These are phyloP conservation scores for Periphyllus acericola DNA, from an alignment of 2,888 invertebrate species.

Conservation along the genomic window DNA sequence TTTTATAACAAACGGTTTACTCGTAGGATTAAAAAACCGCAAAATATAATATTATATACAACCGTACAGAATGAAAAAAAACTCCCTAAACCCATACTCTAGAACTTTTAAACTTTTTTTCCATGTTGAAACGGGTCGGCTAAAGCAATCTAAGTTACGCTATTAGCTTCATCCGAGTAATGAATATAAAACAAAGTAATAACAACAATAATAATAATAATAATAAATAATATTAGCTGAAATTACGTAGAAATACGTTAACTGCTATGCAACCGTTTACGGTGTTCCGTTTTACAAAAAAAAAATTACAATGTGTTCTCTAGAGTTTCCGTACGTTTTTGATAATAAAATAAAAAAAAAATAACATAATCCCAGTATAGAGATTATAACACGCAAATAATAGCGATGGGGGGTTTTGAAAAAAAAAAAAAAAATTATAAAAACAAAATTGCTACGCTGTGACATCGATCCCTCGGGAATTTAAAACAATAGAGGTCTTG, in stretches of 20 bases:
- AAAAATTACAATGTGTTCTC: neutral
- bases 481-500: conserved; percentile 33
- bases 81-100: no score
- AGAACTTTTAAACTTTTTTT: neutral
- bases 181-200: neutral
- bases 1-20: no score
- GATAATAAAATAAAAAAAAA: neutral
- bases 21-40: no score
- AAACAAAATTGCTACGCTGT: conserved; percentile 1
- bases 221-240: neutral
- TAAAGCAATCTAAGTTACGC: neutral
- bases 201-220: neutral
- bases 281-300: neutral
- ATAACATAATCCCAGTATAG: neutral
- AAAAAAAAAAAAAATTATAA: neutral
- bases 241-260: neutral
- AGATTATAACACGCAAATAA: neutral
- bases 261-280: neutral
- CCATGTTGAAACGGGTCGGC: neutral
- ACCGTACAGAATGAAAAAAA: no score
- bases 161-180: neutral
- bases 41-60: no score
- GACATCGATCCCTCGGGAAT: conserved; percentile 3
- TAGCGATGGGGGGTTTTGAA: neutral
- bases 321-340: neutral